phyloP scores from a whole-genome alignment of 2,797 vertebrate species.

The Urophycis tenuis region DNA sequence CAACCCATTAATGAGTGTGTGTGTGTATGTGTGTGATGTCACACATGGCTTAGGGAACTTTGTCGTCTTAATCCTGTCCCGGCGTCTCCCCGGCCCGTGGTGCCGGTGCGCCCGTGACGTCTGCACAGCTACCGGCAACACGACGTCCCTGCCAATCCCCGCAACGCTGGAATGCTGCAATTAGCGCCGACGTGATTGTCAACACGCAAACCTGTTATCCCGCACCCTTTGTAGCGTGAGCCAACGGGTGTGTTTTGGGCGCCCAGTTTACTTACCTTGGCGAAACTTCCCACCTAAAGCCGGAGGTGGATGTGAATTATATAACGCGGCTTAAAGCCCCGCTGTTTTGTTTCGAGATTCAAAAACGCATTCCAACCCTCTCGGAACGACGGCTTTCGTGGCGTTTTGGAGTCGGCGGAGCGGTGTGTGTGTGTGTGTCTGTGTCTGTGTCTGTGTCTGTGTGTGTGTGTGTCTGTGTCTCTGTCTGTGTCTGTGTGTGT shows the following conservation, averaged over 20 bases:
- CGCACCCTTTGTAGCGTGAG: not conserved
- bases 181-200: not conserved
- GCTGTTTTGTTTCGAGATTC: not conserved
- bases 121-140: not conserved
- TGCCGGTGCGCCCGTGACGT: not conserved
- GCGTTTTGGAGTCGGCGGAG: not conserved
- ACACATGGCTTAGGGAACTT: not conserved
- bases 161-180: not conserved
- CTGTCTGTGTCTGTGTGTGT: not conserved
- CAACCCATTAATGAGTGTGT: not conserved
- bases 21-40: too few relatives aligned
- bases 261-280: too few relatives aligned
- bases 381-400: not conserved
- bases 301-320: too few relatives aligned
- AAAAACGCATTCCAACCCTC: not conserved
- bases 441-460: not conserved
- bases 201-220: not conserved
- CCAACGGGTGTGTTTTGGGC: not conserved
- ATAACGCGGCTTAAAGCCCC: too few relatives aligned
- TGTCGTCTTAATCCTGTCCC: not conserved
- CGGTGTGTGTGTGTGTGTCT: not conserved
- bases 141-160: not conserved
- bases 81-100: not conserved
- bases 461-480: not conserved
- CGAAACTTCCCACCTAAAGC: not conserved